Percentiles rank a stretch among this genome's conserved stretches.
Conservation (phyloP, 1,140 invertebrate species). For the Streblospio benedicti region DNA sequence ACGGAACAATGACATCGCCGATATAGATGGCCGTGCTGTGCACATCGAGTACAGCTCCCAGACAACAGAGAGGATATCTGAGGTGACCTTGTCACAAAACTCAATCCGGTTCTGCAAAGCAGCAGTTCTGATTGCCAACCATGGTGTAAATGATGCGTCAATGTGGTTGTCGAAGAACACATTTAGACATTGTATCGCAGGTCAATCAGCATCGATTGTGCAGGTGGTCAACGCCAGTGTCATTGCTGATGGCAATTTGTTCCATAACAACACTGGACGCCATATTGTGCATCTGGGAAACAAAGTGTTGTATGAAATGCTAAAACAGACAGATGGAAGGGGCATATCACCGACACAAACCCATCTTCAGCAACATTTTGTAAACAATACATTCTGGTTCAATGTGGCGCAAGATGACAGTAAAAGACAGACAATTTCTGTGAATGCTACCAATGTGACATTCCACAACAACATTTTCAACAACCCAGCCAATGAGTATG, state of each 20-base stretch:
- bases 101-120: background rate
- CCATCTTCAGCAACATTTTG: too few relatives aligned
- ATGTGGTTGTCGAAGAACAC: background rate
- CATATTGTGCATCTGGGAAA: background rate
- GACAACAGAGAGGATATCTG: background rate
- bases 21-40: background rate
- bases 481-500: background rate
- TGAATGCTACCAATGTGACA: background rate
- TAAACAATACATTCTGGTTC: background rate
- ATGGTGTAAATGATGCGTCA: background rate
- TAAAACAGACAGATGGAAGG: background rate
- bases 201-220: background rate
- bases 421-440: background rate
- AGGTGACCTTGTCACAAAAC: background rate
- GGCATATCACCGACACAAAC: too few relatives aligned
- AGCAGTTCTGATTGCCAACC: background rate
- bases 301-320: background rate
- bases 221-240: background rate
- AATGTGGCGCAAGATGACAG: background rate
- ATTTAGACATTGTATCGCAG: background rate
- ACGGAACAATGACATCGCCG: background rate
- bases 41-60: background rate
- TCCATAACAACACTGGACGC: slow-evolving; percentile 2
- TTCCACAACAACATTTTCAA: background rate
- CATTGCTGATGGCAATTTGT: background rate